Percentiles rank a stretch among this genome's conserved stretches.
Conservation (phyloP, 2,888 invertebrate species). For the Protonemura montana region DNA sequence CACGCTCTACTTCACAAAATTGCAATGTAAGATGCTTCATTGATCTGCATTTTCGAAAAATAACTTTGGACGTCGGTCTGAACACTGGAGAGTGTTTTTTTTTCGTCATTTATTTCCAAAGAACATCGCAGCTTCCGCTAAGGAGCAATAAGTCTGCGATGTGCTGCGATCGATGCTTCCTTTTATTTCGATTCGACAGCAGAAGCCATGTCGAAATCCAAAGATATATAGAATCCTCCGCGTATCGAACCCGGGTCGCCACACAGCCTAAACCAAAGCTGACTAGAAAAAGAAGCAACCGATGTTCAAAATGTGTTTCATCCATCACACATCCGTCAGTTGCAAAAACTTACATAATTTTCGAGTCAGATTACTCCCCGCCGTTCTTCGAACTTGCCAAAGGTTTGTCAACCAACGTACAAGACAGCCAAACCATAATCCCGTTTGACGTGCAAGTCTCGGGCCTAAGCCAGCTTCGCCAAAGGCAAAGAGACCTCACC, state of each 20-base stretch:
- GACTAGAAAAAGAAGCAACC: background rate
- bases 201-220: background rate
- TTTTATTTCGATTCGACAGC: background rate
- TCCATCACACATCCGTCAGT: background rate
- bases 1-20: background rate
- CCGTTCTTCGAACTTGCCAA: background rate
- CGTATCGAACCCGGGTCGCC: background rate
- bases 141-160: slow-evolving; percentile 5
- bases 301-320: background rate
- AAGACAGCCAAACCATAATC: background rate
- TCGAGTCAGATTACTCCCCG: background rate
- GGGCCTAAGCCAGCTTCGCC: background rate
- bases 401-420: background rate
- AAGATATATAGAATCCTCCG: no score
- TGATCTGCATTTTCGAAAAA: background rate
- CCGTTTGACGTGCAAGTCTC: background rate
- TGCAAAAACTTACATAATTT: background rate
- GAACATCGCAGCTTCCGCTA: background rate
- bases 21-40: background rate
- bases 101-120: background rate
- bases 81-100: background rate
- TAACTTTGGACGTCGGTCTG: background rate
- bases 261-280: background rate
- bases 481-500: background rate
- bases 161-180: background rate